phyloP scores from a whole-genome alignment of 1,140 invertebrate genomes.

The Elysia chlorotica region DNA sequence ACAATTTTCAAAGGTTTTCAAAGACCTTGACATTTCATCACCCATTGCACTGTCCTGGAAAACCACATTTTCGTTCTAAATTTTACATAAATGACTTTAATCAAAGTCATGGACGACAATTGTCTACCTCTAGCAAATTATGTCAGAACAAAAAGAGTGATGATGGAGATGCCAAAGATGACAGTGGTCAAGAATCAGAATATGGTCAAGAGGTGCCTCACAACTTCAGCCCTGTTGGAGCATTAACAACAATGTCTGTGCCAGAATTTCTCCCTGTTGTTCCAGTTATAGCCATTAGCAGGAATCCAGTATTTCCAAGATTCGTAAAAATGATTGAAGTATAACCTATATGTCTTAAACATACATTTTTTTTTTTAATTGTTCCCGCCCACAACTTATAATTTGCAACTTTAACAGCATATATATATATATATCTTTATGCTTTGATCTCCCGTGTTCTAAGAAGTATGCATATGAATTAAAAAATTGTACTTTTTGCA shows the following conservation, averaged over 20 bases:
- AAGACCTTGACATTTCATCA: background rate
- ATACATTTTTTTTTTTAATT: no score
- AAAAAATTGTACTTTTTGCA: no score
- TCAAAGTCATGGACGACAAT: background rate
- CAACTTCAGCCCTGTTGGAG: conserved; percentile 26
- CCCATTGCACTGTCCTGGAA: background rate
- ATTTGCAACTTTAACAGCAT: no score
- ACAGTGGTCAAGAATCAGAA: background rate
- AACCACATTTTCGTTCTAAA: background rate
- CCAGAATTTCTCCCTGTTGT: conserved; percentile 96
- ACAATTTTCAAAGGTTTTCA: no score
- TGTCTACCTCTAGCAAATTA: background rate
- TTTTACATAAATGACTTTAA: background rate
- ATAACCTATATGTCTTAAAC: no score
- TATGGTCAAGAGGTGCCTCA: background rate
- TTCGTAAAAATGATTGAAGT: conserved; percentile 98
- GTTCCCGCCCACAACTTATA: no score
- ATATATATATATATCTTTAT: no score
- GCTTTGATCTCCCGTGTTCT: no score
- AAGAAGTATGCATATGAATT: no score
- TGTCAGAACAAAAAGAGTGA: conserved; percentile 10
- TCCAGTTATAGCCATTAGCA: conserved; percentile 90
- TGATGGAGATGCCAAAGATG: conserved; percentile 1
- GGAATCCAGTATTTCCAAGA: conserved; percentile 96
- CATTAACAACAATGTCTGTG: conserved; percentile 76